Percentiles rank a stretch among this genome's conserved stretches.
Evolutionary conservation across 2,113 vertebrate species (phyloP).

Genomic region (Indri indri): DNA sequence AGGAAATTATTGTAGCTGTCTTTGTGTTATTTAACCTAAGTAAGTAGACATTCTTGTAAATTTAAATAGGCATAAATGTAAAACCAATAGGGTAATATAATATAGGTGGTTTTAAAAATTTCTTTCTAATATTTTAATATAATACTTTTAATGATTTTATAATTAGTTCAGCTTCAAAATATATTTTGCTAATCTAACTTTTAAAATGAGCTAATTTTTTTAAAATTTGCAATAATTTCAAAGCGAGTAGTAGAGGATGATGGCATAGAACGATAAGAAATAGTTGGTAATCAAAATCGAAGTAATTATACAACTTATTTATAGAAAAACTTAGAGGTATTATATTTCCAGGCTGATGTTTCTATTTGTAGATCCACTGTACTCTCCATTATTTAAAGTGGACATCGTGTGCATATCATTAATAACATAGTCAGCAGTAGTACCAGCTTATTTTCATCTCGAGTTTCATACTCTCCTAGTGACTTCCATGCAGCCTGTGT

Average conservation of each 20-base stretch:
- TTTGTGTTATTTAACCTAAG: background rate
- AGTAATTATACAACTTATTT: background rate
- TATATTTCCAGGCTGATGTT: background rate
- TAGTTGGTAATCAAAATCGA: background rate
- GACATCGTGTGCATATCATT: background rate
- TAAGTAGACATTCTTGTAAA: background rate
- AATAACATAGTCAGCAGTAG: background rate
- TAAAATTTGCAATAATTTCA: background rate
- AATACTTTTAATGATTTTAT: background rate
- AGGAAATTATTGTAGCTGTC: background rate
- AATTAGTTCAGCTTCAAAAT: background rate
- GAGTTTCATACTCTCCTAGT: background rate
- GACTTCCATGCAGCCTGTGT: background rate
- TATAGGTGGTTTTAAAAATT: background rate
- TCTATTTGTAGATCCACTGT: background rate
- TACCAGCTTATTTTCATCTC: constrained; percentile 10
- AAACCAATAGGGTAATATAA: background rate
- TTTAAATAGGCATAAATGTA: background rate
- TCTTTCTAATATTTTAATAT: background rate
- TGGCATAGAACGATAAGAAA: background rate
- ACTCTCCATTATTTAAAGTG: constrained; percentile 34
- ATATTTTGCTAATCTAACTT: background rate
- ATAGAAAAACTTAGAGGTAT: background rate
- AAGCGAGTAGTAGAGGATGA: background rate
- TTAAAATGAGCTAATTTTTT: background rate